Evolutionary conservation across 2,113 vertebrate genomes (phyloP).

Genomic region (Mystacornis crossleyi): DNA sequence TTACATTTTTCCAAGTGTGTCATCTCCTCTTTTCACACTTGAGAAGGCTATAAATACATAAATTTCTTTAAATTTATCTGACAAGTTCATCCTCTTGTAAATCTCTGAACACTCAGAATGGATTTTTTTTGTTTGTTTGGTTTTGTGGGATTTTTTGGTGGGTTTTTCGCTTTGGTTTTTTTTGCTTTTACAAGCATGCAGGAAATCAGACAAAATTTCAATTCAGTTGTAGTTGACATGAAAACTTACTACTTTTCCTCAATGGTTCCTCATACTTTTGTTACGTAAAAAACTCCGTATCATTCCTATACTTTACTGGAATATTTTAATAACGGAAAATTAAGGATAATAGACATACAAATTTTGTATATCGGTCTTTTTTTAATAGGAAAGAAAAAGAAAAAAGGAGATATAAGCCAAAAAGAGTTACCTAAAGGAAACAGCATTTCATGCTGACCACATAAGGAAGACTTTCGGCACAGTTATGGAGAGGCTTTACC

Average conservation of each 20-base stretch:
- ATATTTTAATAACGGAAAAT: not conserved
- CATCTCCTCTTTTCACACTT: not conserved
- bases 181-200: not conserved
- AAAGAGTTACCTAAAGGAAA: not conserved
- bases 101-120: not conserved
- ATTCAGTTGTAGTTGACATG: not conserved
- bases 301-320: not conserved
- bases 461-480: not conserved
- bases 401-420: not conserved
- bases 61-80: not conserved
- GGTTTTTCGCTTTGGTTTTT: not conserved
- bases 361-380: not conserved
- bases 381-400: not conserved
- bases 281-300: not conserved
- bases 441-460: not conserved
- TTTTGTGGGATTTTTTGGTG: no score
- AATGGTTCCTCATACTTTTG: not conserved
- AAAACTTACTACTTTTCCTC: not conserved
- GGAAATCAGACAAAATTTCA: not conserved
- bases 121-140: not conserved
- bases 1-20: not conserved
- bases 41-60: not conserved
- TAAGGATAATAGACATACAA: not conserved
- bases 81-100: fast-evolving
- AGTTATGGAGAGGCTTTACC: not conserved